A percentile compares a stretch with the other conserved stretches of the same genome.
Conservation (phyloP, 2,797 vertebrate species). For the Sparidentex hasta region DNA sequence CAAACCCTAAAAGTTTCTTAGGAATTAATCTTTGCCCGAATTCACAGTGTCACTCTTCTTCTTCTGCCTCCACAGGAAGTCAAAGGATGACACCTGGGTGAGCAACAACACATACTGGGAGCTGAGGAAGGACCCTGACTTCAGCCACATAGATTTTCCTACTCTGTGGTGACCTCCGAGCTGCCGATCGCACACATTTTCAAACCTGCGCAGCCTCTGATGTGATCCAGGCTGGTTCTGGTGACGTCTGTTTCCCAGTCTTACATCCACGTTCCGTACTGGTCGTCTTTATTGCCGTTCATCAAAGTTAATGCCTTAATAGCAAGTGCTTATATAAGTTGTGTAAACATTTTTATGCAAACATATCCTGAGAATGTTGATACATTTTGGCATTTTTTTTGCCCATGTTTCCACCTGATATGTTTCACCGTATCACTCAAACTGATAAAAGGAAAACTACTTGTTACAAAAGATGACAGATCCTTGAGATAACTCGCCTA, state of each 20-base stretch:
- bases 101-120: conserved; percentile 96
- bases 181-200: conserved; percentile 29
- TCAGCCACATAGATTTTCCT: conserved; percentile 90
- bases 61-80: conserved; percentile 86
- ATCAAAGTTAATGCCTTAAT: conserved; percentile 84
- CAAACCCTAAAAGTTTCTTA: no score
- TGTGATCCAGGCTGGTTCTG: conserved; percentile 70
- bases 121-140: conserved; percentile 91
- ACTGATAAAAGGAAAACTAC: conserved; percentile 48
- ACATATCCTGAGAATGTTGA: conserved; percentile 72
- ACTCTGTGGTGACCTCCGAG: conserved; percentile 90
- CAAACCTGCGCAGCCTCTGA: conserved; percentile 51
- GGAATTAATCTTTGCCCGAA: no score
- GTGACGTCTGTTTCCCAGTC: conserved; percentile 48
- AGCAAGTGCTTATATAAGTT: conserved; percentile 78
- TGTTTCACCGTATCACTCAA: conserved; percentile 42
- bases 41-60: not conserved
- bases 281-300: conserved; percentile 62
- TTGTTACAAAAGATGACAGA: conserved; percentile 49
- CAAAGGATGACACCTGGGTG: conserved; percentile 92
- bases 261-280: conserved; percentile 45
- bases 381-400: conserved; percentile 70
- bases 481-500: conserved; percentile 45
- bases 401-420: conserved; percentile 51
- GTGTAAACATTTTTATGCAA: conserved; percentile 80